Evolutionary conservation across 2,888 invertebrate species (phyloP).

Genomic region (Dermolepida albohirtum): DNA sequence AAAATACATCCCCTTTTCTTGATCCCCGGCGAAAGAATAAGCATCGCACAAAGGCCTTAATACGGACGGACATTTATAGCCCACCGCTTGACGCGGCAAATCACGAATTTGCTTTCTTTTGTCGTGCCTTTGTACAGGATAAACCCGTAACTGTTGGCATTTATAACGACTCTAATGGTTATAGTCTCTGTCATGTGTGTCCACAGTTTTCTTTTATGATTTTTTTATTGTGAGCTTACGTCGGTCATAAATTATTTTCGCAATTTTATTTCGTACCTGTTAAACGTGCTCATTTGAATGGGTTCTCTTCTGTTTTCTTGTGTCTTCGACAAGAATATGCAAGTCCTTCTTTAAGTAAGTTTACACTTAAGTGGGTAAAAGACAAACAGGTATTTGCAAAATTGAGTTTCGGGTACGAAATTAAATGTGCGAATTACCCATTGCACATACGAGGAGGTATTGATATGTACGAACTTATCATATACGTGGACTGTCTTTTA

Average conservation of each 20-base stretch:
- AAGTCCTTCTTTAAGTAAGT: no score
- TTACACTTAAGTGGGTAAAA: no score
- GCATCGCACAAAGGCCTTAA: constrained; percentile 53
- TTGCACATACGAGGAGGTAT: no score
- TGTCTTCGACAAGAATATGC: no score
- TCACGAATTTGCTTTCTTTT: constrained; percentile 62
- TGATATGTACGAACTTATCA: no score
- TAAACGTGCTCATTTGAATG: constrained; percentile 16
- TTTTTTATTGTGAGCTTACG: constrained; percentile 48
- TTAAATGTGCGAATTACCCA: no score
- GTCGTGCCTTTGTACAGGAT: constrained; percentile 59
- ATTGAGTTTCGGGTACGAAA: no score
- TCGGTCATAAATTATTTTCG: constrained; percentile 52
- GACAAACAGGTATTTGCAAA: no score
- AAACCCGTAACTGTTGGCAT: constrained; percentile 61
- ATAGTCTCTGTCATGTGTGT: constrained; percentile 56
- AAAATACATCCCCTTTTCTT: constrained; percentile 40
- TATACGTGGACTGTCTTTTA: no score
- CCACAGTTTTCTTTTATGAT: constrained; percentile 49
- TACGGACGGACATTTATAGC: constrained; percentile 61
- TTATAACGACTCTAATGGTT: constrained; percentile 61
- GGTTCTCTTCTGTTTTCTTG: neutral
- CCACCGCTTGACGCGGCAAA: constrained; percentile 60
- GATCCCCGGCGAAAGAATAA: constrained; percentile 40
- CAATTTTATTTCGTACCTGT: constrained; percentile 44